Evolutionary conservation across 2,113 vertebrate species (phyloP), one percentile per base, ranked within the genome.

Genomic region (Bubalus kerabau): DNA sequence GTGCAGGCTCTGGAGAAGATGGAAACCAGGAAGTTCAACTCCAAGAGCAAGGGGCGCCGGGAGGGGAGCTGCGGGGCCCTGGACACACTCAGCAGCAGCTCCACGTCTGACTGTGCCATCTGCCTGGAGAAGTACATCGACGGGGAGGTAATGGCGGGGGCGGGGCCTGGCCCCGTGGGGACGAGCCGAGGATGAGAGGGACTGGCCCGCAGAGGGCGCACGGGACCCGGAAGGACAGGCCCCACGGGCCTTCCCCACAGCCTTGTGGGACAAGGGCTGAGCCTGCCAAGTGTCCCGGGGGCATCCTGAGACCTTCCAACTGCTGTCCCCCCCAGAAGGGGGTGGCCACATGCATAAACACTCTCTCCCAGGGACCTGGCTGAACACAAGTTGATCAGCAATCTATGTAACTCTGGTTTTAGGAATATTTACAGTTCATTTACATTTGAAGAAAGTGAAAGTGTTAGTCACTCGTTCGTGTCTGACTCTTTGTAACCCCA

Each of bases 61-160:
- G 99, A 99, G 98, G 99, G 98, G 97, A 99, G 99, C 99, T 99
- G 99, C 1, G 99, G 99, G 26, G 99, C 99, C 9, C 99, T 99
- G n/a, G 99, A 99, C 97, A 99, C 99, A 0, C 99, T 99, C 97
- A 99, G 99, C 98, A 99, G 99, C 98, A 99, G 99, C 98, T 99
- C 99, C 93, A 99, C 99, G 3, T 99, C 99, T 0, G 99, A 99
- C 99, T 99, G 99, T n/a, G 99, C 99, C 98, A 99, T 99, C 99
- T 99, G 99, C 98, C 99, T 99, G 97, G 99, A 99, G 98, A 99
- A 99, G 98, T 99, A 99, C 99, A 99, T 99, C 0, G 99, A 99
- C 2, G 99, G 99, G 83, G 99, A 99, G 99, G 99, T 99, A 98
- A 98, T 96, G 48, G 62, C 64, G 9, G 80, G 50, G 48, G 32